A percentile compares a stretch with the other conserved stretches of the same genome.
phyloP scores from a whole-genome alignment of 1,140 invertebrate species.

The Andricus grossulariae region DNA sequence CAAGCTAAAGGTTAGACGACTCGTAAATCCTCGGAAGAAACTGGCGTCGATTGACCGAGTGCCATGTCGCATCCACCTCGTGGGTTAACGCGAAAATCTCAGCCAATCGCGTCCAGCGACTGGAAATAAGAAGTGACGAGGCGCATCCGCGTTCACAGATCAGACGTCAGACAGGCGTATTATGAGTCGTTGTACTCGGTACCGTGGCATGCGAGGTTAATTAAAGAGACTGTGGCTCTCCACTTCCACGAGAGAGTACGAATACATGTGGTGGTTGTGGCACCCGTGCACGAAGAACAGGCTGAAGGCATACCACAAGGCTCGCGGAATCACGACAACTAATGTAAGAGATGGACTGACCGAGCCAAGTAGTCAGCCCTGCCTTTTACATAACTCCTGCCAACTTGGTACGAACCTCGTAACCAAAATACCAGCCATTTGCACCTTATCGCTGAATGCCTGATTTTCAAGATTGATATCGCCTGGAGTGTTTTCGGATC shows the following conservation, averaged over 20 bases:
- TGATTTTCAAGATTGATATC: too few species aligned
- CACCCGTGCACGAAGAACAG: slow-evolving; percentile 47
- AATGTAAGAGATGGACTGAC: slow-evolving; percentile 40
- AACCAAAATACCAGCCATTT: slow-evolving; percentile 56
- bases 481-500: too few species aligned
- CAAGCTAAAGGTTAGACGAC: slow-evolving; percentile 42
- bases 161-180: slow-evolving; percentile 49
- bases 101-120: slow-evolving; percentile 40
- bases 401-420: slow-evolving; percentile 52
- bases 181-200: slow-evolving; percentile 55
- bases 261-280: slow-evolving; percentile 42
- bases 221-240: slow-evolving; percentile 65
- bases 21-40: slow-evolving; percentile 44
- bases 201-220: slow-evolving; percentile 63
- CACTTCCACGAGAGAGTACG: slow-evolving; percentile 47
- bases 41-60: slow-evolving; percentile 26
- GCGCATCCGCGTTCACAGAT: slow-evolving; percentile 48
- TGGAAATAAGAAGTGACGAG: slow-evolving; percentile 45
- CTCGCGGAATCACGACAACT: slow-evolving; percentile 36
- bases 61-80: not conserved
- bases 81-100: slow-evolving; percentile 7
- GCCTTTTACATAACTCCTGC: slow-evolving; percentile 58
- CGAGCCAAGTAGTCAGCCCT: slow-evolving; percentile 46
- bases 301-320: slow-evolving; percentile 50
- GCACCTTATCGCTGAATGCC: slow-evolving; percentile 38